Base-by-base conservation (phyloP, 2,797 vertebrate genomes). In the Bradypodion ventrale region DNA sequence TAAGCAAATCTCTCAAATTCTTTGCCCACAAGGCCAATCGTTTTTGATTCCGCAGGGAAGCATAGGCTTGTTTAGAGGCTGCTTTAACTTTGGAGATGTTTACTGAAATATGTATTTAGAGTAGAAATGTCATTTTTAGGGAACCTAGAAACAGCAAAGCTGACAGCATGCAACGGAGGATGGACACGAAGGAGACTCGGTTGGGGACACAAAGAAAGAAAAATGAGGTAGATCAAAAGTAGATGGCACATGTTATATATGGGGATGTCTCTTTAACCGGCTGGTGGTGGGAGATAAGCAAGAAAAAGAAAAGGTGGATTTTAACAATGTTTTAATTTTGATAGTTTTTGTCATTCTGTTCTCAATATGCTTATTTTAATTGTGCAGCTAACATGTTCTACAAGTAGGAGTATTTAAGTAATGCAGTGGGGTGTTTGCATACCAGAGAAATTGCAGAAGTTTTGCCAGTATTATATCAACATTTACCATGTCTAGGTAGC, bases 61-160 rank as follows among this genome's bases (percentile, higher is more conserved):
- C 16, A 0, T 83, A 72, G 60, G 66, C 73, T 9, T 81, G 46
- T 91, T 88, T 82, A 62, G 76, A 74, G 88, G 77, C 12, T 88
- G 87, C 85, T 90, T 80, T 88, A 88, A 78, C 80, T 90, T 75
- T 85, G 78, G 86, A 87, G 88, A 85, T 92, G 84, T 83, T 90
- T 78, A 13, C 87, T 92, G 87, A 88, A 94, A 89, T 92, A 83
- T 87, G n/a, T 93, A 90, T 93, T 94, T 92, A 90, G 93, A 90
- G 88, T 78, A 94, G 91, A 94, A 94, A 87, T 88, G 87, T 89
- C 91, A 29, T 92, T 87, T 89, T 92, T 94, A 93, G 83, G 89
- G 91, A 90, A 84, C 88, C 87, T 95, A 93, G 90, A 91, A 90
- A 78, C 90, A 94, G 87, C 92, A 95, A 92, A 95, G 92, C 91